A percentile compares a stretch with the other conserved stretches of the same genome.
Conservation (phyloP, 2,797 vertebrate species). For the Garrulus glandarius region DNA sequence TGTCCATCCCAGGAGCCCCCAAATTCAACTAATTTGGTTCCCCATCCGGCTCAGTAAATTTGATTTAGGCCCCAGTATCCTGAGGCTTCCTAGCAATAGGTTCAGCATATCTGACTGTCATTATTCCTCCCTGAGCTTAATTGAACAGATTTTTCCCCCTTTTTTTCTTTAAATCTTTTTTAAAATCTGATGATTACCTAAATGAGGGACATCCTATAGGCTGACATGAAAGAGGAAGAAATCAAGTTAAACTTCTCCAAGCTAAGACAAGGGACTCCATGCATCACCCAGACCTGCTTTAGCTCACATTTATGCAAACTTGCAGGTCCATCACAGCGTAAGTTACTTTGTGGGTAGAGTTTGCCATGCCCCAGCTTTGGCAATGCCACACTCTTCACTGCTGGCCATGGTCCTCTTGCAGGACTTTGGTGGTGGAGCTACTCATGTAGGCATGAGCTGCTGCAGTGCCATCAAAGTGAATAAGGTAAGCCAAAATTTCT, state of each 20-base stretch:
- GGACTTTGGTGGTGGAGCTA: not conserved
- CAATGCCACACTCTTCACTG: fast-evolving
- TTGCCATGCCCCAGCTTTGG: not conserved
- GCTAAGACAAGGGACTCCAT: not conserved
- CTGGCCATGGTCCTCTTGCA: not conserved
- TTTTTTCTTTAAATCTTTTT: not conserved
- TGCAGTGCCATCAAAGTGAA: not conserved
- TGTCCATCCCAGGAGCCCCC: not conserved
- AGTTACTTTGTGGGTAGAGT: not conserved
- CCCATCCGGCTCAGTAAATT: not conserved
- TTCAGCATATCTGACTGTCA: not conserved
- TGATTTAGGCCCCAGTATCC: not conserved
- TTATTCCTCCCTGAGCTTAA: not conserved
- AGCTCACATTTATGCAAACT: not conserved
- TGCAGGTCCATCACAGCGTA: fast-evolving
- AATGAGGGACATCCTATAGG: not conserved
- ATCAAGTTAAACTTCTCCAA: not conserved
- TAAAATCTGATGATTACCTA: not conserved
- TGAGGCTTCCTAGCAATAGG: not conserved
- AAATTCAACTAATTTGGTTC: not conserved
- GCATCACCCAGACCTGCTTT: not conserved
- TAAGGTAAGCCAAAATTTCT: not conserved
- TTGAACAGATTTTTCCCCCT: not conserved
- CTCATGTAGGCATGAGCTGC: not conserved
- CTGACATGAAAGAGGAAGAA: not conserved